Conservation (phyloP, 2,888 invertebrate genomes). For the Eupithecia abbreviata region DNA sequence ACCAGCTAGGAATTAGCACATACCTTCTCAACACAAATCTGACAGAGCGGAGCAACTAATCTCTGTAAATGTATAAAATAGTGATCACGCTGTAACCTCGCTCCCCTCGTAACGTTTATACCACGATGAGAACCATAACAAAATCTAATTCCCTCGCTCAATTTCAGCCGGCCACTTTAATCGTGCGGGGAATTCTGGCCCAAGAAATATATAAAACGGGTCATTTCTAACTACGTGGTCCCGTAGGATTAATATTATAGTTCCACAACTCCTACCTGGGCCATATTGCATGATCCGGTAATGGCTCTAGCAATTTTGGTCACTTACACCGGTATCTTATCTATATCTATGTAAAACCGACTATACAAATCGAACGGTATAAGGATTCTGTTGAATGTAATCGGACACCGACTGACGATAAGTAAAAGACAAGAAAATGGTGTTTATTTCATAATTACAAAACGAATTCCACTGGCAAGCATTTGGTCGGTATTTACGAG, state of each 20-base stretch:
- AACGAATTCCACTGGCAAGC: neutral
- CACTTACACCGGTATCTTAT: neutral
- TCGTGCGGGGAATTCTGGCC: slow-evolving; percentile 53
- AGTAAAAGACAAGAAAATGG: neutral
- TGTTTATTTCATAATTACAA: neutral
- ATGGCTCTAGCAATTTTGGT: slow-evolving; percentile 5
- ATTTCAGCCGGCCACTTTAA: slow-evolving; percentile 52
- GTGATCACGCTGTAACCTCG: slow-evolving; percentile 37
- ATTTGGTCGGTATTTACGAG: no score
- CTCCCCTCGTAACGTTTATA: slow-evolving; percentile 40
- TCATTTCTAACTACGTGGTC: slow-evolving; percentile 71
- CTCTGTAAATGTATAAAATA: slow-evolving; percentile 20
- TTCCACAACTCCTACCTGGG: slow-evolving; percentile 57
- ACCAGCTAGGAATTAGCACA: neutral
- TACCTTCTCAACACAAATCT: neutral
- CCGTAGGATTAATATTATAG: slow-evolving; percentile 69
- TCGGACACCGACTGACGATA: neutral
- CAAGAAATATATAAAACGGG: slow-evolving; percentile 69
- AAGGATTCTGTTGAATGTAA: neutral
- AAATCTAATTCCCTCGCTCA: slow-evolving; percentile 52
- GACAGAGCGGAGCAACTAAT: slow-evolving; percentile 1
- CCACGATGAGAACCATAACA: slow-evolving; percentile 43
- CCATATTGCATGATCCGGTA: slow-evolving; percentile 43
- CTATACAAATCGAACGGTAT: neutral
- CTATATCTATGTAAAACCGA: slow-evolving; percentile 8